Percentiles rank a stretch among this genome's conserved stretches.
Conservation (phyloP, 2,888 invertebrate genomes). For the Eutolmus rufibarbis region DNA sequence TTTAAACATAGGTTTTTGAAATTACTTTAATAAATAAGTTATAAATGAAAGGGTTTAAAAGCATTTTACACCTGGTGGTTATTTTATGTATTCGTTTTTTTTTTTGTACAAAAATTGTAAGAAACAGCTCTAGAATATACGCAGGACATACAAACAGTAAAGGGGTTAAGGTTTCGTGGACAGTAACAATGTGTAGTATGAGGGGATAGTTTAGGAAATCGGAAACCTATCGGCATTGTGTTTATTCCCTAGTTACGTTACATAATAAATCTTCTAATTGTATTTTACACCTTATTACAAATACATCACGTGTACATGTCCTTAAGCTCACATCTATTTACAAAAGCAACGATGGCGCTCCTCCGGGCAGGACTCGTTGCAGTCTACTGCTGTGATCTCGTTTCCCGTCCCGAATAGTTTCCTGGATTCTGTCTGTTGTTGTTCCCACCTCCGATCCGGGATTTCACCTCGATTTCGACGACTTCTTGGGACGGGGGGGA, state of each 20-base stretch:
- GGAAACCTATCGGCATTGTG: conserved; percentile 19
- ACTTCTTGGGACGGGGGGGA: neutral
- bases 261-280: neutral
- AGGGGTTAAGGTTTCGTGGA: neutral
- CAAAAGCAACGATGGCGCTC: neutral
- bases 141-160: neutral
- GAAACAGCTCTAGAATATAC: neutral
- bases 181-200: neutral
- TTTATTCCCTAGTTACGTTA: conserved; percentile 4
- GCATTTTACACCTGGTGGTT: neutral
- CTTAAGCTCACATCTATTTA: conserved; percentile 37
- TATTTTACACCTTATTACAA: conserved; percentile 21
- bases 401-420: neutral
- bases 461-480: neutral
- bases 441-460: neutral
- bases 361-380: neutral
- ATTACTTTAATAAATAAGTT: neutral
- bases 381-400: neutral
- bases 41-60: neutral
- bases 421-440: neutral
- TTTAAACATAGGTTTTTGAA: neutral
- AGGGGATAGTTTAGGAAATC: neutral
- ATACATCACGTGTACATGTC: conserved; percentile 22
- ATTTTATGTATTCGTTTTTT: neutral
- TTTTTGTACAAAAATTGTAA: neutral